Percentiles rank a stretch among this genome's conserved stretches.
Evolutionary conservation across 2,888 invertebrate species (phyloP).

Genomic region (Biston stratarius): DNA sequence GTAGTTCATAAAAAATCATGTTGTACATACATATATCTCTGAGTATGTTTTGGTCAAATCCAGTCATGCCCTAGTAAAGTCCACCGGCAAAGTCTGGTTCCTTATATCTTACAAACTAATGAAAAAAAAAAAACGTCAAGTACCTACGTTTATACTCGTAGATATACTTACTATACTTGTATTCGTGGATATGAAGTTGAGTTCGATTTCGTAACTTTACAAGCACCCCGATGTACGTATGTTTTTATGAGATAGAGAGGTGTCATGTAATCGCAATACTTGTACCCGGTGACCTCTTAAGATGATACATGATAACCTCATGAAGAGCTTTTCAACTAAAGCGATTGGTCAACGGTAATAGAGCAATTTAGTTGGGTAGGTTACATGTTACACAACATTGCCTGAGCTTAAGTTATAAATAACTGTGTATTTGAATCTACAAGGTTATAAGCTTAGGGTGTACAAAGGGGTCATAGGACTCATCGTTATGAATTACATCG

Average conservation of each 20-base stretch:
- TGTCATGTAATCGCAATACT: slow-evolving; percentile 19
- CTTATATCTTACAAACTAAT: too few species aligned
- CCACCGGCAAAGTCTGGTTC: too few species aligned
- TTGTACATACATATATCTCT: too few species aligned
- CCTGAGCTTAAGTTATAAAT: slow-evolving; percentile 8
- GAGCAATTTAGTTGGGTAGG: slow-evolving; percentile 23
- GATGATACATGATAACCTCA: slow-evolving; percentile 31
- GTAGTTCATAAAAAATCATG: too few species aligned
- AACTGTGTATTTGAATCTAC: slow-evolving; percentile 1
- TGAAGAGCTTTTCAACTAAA: slow-evolving; percentile 20
- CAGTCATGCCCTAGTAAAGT: too few species aligned
- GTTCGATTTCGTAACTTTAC: slow-evolving; percentile 1
- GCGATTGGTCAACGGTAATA: slow-evolving; percentile 27
- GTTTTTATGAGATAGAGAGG: slow-evolving; percentile 13
- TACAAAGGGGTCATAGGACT: neutral
- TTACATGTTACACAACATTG: slow-evolving; percentile 24
- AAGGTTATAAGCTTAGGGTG: neutral
- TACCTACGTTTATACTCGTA: too few species aligned
- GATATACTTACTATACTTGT: too few species aligned
- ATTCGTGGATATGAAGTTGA: neutral
- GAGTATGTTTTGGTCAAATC: too few species aligned
- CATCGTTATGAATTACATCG: too few species aligned
- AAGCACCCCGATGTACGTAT: slow-evolving; percentile 7
- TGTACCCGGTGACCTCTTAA: slow-evolving; percentile 21
- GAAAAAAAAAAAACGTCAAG: too few species aligned